Evolutionary conservation across 2,113 vertebrate species (phyloP), one percentile per base, ranked within the genome.

Genomic region (Camarhynchus parvulus): DNA sequence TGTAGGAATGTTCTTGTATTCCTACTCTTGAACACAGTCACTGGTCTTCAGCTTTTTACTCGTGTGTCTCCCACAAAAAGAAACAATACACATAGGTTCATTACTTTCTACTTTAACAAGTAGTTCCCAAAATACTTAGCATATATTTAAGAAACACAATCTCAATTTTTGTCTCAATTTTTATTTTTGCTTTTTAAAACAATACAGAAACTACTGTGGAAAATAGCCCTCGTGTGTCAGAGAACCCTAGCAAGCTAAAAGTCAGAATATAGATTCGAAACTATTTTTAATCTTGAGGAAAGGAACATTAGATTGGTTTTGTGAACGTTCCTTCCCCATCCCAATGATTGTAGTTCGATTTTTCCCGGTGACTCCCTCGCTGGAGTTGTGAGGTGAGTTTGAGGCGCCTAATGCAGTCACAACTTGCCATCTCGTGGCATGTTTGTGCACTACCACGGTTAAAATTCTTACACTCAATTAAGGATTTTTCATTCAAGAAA

Each of bases 401-500:
- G 11, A 44, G 62, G 31, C 1, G 33, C 23, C n/a, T 19, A 30
- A 31, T 1, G n/a, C 75, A 33, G 46, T 69, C 91, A 21, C 8
- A 46, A 69, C 42, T 72, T 62, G 94, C 93, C 96, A 91, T 95
- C 96, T 87, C 42, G 67, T 76, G 95, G 62, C 35, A 0, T 1
- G 0, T 17, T 33, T 23, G 5, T 35, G 81, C 74, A 89, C 53
- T 62, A 35, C 41, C 56, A 14, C 42, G 19, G 52, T 20, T 52
- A 4, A 5, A 20, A 59, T 22, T 52, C 37, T 18, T 13, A 19
- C 4, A 5, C 2, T 23, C 10, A 0, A 0, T 22, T 27, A 5
- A 31, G 22, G 33, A 23, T 52, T 96, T 94, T 90, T 80, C 88
- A 91, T 94, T 87, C 73, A 37, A 47, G 13, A 15, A 94, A 78